Conservation (phyloP, 2,113 vertebrate species). For the Eidolon helvum region DNA sequence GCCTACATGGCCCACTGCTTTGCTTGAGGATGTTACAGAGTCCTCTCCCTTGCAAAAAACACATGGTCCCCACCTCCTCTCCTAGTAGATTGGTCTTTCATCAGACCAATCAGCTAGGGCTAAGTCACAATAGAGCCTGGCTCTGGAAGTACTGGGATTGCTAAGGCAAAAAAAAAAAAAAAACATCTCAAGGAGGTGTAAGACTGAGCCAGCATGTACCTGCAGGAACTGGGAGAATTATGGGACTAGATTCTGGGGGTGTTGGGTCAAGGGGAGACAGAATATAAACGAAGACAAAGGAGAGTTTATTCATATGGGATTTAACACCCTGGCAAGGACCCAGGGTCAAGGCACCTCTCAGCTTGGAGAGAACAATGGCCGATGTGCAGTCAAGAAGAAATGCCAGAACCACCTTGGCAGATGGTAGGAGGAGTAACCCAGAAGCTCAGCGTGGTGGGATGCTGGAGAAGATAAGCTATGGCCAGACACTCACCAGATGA, state of each 20-base stretch:
- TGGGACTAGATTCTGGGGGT: neutral
- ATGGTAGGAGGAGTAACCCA: neutral
- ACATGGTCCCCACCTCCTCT: neutral
- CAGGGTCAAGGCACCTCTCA: neutral
- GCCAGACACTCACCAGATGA: neutral
- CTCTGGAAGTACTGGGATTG: neutral
- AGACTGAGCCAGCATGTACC: neutral
- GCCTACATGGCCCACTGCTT: neutral
- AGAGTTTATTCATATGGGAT: neutral
- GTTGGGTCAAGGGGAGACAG: neutral
- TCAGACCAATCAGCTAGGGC: neutral
- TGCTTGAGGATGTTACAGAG: neutral
- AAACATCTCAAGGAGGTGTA: too few species aligned
- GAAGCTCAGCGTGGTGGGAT: neutral
- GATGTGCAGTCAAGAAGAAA: neutral
- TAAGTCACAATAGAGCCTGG: neutral
- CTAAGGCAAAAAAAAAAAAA: too few species aligned
- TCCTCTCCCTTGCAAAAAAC: neutral
- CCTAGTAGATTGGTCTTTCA: too few species aligned
- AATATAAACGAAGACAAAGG: neutral
- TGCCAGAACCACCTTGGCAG: neutral
- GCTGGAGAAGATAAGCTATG: rapidly evolving
- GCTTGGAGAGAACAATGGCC: neutral
- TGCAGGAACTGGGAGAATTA: neutral
- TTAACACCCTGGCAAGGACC: neutral